A percentile compares a stretch with the other conserved stretches of the same genome.
These are phyloP conservation scores for Myotis daubentonii DNA, from an alignment of 2,797 vertebrate species.

Conservation along the genomic window DNA sequence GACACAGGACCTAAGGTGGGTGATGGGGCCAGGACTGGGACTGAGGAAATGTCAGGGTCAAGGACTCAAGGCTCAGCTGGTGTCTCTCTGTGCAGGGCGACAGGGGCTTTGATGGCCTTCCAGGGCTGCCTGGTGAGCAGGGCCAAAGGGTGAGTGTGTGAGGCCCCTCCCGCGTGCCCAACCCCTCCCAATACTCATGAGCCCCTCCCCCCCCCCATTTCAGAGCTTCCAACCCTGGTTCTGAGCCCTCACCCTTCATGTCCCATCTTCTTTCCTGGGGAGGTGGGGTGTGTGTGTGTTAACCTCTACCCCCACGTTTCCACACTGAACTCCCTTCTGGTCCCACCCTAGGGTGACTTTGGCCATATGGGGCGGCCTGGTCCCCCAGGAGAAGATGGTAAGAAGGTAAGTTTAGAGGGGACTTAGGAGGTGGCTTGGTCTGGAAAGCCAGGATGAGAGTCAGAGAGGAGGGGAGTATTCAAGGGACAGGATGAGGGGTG, in stretches of 20 bases:
- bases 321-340: neutral
- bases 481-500: neutral
- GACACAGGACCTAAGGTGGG: constrained; percentile 92
- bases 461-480: neutral
- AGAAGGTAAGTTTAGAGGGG: constrained; percentile 86
- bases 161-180: fast-evolving
- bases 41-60: neutral
- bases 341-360: constrained; percentile 88
- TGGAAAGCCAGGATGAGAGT: neutral
- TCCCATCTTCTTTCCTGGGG: neutral
- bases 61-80: neutral
- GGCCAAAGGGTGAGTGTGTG: constrained; percentile 91
- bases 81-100: constrained; percentile 88
- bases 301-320: neutral
- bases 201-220: fast-evolving
- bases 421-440: neutral
- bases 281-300: neutral
- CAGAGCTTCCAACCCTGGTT: neutral
- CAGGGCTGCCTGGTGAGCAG: constrained; percentile 93
- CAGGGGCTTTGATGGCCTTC: constrained; percentile 94
- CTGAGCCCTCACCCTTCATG: fast-evolving
- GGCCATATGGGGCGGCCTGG: constrained; percentile 90
- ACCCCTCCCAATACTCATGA: fast-evolving
- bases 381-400: constrained; percentile 88
- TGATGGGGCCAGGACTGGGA: neutral